Evolutionary conservation across 2,888 invertebrate genomes (phyloP).

Genomic region (Odontocolon sp.): DNA sequence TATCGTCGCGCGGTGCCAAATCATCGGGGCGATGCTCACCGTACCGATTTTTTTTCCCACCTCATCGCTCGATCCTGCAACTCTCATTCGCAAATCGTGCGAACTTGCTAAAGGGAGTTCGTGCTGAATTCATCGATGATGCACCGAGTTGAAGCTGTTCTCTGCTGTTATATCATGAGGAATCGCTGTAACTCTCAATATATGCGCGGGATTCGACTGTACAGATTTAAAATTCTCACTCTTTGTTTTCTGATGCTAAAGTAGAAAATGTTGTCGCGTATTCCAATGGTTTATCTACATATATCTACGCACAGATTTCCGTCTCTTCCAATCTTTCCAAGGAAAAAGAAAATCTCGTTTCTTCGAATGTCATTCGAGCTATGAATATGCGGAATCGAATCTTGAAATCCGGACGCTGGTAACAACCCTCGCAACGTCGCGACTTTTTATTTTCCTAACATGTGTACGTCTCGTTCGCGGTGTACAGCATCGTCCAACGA

Average conservation of each 20-base stretch:
- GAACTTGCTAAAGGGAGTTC: conserved; percentile 11
- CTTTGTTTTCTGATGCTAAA: no score
- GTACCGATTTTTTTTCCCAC: not conserved
- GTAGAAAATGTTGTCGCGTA: no score
- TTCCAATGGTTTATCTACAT: no score
- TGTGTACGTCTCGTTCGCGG: not conserved
- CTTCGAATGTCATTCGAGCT: not conserved
- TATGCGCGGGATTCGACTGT: no score
- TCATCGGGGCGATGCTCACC: conserved; percentile 51
- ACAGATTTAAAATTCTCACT: no score
- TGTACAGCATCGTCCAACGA: conserved; percentile 14
- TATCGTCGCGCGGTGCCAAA: conserved; percentile 69
- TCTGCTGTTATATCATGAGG: not conserved
- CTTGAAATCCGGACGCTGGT: not conserved
- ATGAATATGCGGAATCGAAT: not conserved
- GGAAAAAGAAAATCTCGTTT: not conserved
- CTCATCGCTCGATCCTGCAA: not conserved
- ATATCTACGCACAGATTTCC: no score
- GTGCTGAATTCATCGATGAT: conserved; percentile 32
- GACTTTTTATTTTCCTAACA: not conserved
- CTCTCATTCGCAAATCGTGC: conserved; percentile 32
- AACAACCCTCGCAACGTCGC: conserved; percentile 11
- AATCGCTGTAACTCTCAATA: no score
- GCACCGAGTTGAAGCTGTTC: conserved; percentile 23
- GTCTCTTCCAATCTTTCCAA: no score